These are phyloP conservation scores for Melinaea menophilus DNA, from an alignment of 2,888 invertebrate genomes.

Conservation along the genomic window DNA sequence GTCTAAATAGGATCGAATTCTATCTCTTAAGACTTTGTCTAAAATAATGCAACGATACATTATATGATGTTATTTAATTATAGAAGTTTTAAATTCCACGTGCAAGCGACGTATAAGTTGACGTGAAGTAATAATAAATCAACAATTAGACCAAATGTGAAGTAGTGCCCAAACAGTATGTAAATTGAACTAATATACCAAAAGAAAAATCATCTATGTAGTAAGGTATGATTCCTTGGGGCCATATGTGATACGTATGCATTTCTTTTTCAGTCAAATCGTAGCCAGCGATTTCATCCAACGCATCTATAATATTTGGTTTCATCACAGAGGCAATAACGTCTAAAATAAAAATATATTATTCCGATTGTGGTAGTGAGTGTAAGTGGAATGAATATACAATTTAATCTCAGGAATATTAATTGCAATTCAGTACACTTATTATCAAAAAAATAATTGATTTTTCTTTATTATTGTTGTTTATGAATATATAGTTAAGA, in stretches of 20 bases:
- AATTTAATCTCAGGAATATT: too few species aligned
- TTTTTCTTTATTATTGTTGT: too few species aligned
- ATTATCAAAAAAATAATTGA: too few species aligned
- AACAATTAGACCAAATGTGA: background rate
- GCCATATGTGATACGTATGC: slow-evolving; percentile 58
- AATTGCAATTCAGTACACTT: too few species aligned
- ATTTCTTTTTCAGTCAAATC: slow-evolving; percentile 46
- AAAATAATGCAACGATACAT: slow-evolving; percentile 1
- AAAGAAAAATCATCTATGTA: slow-evolving; percentile 60
- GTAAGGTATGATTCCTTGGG: slow-evolving; percentile 53
- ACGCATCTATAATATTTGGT: slow-evolving; percentile 8
- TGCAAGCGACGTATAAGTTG: too few species aligned
- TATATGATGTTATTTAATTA: too few species aligned
- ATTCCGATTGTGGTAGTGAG: too few species aligned
- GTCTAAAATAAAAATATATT: background rate
- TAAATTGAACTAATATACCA: slow-evolving; percentile 40
- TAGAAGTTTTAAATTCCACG: background rate
- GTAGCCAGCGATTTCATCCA: slow-evolving; percentile 40
- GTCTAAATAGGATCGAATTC: slow-evolving; percentile 49
- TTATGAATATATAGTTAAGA: too few species aligned
- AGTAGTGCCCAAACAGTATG: background rate
- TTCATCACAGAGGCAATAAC: background rate
- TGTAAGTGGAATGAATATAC: too few species aligned
- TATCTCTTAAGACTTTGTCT: slow-evolving; percentile 58
- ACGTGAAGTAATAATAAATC: too few species aligned